Percentiles rank a stretch among this genome's conserved stretches.
These are phyloP conservation scores for Acrocyrtus sp. DNA, from an alignment of 2,888 invertebrate genomes.

Conservation along the genomic window DNA sequence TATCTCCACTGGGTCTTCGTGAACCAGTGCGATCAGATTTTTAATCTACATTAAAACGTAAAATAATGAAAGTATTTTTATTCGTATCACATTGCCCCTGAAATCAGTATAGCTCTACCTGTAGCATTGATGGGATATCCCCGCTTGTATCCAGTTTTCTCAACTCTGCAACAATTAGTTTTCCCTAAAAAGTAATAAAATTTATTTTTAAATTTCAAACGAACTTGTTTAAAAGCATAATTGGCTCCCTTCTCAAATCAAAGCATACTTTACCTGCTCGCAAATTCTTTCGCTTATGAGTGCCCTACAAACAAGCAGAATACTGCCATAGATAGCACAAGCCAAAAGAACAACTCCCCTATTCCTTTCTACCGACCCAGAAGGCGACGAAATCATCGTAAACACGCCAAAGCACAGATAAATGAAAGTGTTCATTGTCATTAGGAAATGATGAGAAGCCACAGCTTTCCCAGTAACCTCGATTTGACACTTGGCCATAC, in stretches of 20 bases:
- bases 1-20: conserved; percentile 24
- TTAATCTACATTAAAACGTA: conserved; percentile 26
- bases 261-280: conserved; percentile 23
- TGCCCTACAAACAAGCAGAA: conserved; percentile 12
- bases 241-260: too few relatives aligned
- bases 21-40: conserved; percentile 19
- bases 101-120: neutral
- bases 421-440: conserved; percentile 24
- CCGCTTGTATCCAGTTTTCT: conserved; percentile 16
- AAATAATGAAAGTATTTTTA: too few relatives aligned
- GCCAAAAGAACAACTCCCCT: conserved; percentile 7
- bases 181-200: too few relatives aligned
- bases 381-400: neutral
- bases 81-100: too few relatives aligned
- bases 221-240: too few relatives aligned
- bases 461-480: conserved; percentile 3
- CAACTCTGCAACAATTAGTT: conserved; percentile 5
- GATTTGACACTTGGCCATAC: conserved; percentile 11
- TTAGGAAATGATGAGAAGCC: conserved; percentile 11
- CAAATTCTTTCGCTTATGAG: conserved; percentile 16
- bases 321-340: conserved; percentile 18
- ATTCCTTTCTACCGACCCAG: neutral
- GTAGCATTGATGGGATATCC: neutral
- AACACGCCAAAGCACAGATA: conserved; percentile 38
- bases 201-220: too few relatives aligned